Evolutionary conservation across 2,113 vertebrate species (phyloP), one percentile per base, ranked within the genome.

Genomic region (Corapipo altera): DNA sequence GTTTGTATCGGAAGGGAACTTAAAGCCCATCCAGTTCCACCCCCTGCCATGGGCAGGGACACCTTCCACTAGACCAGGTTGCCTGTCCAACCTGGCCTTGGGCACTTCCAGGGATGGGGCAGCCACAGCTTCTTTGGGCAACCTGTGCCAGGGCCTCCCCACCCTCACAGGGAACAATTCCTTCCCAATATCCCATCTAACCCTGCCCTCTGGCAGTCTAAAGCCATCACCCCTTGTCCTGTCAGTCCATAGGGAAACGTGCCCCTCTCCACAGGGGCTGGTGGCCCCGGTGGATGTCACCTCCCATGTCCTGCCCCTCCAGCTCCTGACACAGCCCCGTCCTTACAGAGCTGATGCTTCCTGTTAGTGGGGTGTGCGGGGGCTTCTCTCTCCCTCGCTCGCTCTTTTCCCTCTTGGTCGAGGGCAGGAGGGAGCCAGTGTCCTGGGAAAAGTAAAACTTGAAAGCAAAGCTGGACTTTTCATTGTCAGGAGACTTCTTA

Each of bases 381-480:
- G 65, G 33, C 43, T 66, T 1, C 85, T 72, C 3, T 1, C 87
- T 94, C 86, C 91, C 71, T 77, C 4, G 0, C 70, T 89, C 0
- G 0, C 67, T 83, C 79, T 55, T 9, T 35, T 83, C 91, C 83
- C 94, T 84, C 83, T 43, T 62, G 92, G 84, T 88, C 4, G n/a
- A 86, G 95, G 89, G 87, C 82, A 85, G 89, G 61, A 85, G 81
- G 46, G 81, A 94, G 67, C 32, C 51, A 44, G 75, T 88, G 96
- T 96, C 95, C 97, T 97, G 97, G 97, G 97, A 97, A 97, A 97
- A 97, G 80, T 35, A 93, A 93, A 94, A 95, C 87, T 94, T 85
- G 89, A 95, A 94, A 95, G 92, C 88, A 41, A 74, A 93, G 72
- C 88, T 41, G 64, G 26, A 2, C 27, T 81, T 32, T 49, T 88